Evolutionary conservation across 2,888 invertebrate species (phyloP).

Genomic region (Chorisops tibialis): DNA sequence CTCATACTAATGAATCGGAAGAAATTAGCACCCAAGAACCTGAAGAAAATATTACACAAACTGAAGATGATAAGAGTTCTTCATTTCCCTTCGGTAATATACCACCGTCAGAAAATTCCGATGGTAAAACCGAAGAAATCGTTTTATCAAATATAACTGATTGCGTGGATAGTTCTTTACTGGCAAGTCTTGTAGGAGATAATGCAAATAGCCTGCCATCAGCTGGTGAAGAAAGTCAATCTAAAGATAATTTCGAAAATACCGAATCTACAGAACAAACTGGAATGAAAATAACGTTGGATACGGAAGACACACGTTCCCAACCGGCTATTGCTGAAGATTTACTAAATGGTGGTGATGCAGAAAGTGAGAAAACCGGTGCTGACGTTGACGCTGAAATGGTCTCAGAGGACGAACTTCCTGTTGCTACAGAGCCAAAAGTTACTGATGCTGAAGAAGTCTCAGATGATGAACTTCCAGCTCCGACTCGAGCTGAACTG

Average conservation of each 20-base stretch:
- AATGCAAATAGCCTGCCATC: slow-evolving; percentile 52
- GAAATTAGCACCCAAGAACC: slow-evolving; percentile 2
- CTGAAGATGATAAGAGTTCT: slow-evolving; percentile 49
- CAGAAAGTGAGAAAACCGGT: slow-evolving; percentile 31
- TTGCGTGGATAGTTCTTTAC: slow-evolving; percentile 47
- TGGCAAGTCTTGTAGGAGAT: slow-evolving; percentile 51
- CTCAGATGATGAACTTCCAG: slow-evolving; percentile 72
- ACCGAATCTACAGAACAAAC: slow-evolving; percentile 36
- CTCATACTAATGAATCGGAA: background rate
- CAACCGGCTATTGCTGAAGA: slow-evolving; percentile 47
- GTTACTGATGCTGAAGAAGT: slow-evolving; percentile 81
- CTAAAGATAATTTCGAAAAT: slow-evolving; percentile 30
- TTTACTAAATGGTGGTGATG: slow-evolving; percentile 40
- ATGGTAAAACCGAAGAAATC: slow-evolving; percentile 42
- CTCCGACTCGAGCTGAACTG: slow-evolving; percentile 66
- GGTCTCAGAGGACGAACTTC: slow-evolving; percentile 80
- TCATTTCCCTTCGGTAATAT: slow-evolving; percentile 50
- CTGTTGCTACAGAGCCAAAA: slow-evolving; percentile 69
- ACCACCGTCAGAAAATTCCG: slow-evolving; percentile 49
- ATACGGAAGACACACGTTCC: slow-evolving; percentile 43
- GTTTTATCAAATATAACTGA: slow-evolving; percentile 39
- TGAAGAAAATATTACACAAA: background rate
- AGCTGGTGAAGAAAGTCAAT: slow-evolving; percentile 43
- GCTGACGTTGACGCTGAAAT: slow-evolving; percentile 76
- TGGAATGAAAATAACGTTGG: slow-evolving; percentile 42